Evolutionary conservation across 2,113 vertebrate genomes (phyloP), one percentile per base, ranked within the genome.

Genomic region (Pithys albifrons): DNA sequence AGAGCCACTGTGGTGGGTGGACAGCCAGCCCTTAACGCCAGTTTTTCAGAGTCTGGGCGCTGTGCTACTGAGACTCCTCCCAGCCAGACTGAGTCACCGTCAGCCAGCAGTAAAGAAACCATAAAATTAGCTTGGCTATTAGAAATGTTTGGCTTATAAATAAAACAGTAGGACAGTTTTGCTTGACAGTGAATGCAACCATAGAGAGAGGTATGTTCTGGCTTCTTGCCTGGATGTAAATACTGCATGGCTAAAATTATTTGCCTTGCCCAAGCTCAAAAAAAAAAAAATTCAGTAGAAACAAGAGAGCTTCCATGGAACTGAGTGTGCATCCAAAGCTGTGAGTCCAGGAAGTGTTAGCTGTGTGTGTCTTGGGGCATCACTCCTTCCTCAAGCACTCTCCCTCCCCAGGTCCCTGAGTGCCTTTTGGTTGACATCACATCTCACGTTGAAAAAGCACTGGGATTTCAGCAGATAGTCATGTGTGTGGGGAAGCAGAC

Each of bases 121-220:
- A 87, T 94, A 96, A 95, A 96, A 93, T 95, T 94, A 96, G 92
- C 85, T 78, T 52, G 70, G 79, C 91, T 90, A 75, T 91, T 92
- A 88, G 83, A 89, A 92, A 91, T 65, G 55, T 94, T 95, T 96
- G 65, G 48, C 85, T 86, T 94, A 95, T 94, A 94, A 94, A 88
- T 93, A 86, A 92, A 94, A 86, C 88, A 92, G 79, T 45, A 19
- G n/a, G 62, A 89, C 81, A 62, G 58, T 91, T 96, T 92, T 94
- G 65, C 73, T 74, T 85, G 89, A 84, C 86, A 92, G 61, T 95
- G 69, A 48, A 88, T 81, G 52, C 51, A 81, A 1, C 14, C 57
- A 67, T 17, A 69, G 91, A 27, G 75, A 89, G 61, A 92, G 79
- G 65, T 89, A 95, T 89, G 88, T 88, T 54, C 70, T 91, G 88